Base-by-base conservation (phyloP, 2,113 vertebrate species). In the Jaculus jaculus region DNA sequence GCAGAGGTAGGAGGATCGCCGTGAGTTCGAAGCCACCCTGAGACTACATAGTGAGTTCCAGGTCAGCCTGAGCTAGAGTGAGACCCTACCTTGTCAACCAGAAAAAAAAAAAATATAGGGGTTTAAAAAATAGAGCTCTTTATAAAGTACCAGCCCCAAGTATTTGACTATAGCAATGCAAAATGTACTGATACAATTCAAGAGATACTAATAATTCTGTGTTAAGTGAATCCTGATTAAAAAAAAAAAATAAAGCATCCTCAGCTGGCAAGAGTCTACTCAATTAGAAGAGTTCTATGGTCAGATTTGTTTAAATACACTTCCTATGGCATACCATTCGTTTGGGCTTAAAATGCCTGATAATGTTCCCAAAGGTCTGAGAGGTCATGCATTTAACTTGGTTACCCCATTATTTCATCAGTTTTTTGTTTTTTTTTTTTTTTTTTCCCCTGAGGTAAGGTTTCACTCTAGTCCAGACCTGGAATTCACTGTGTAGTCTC, bases 171-270 rank as follows among this genome's bases (percentile, higher is more conserved):
- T 7, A 39, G 24, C 66, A 65, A 30, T 18, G 32, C 15, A 82
- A 81, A 87, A 54, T 81, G n/a, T 7, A 34, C 21, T 65, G 26
- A 65, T 68, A 28, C 30, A 42, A 21, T 81, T 87, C 69, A 80
- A 32, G 72, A 74, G 30, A 5, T 30, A 79, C 87, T 54, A 65
- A 91, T 87, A 90, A 93, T 69, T 88, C 51, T 83, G 6, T 84
- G 34, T 60, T 39, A 82, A 65, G 28, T 11, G 87, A 93, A 81
- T 74, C 69, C 61, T 74, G n/a, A n/a, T n/a, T n/a, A n/a, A n/a
- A n/a, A n/a, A n/a, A n/a, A n/a, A n/a, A n/a, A n/a, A n/a, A n/a
- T n/a, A n/a, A n/a, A n/a, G n/a, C n/a, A n/a, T 60, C 79, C 51
- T 34, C 58, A 78, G 20, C 47, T 93, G 54, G 9, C 34, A 12